phyloP scores from a whole-genome alignment of 2,797 vertebrate genomes.

The Pelochelys cantorii region DNA sequence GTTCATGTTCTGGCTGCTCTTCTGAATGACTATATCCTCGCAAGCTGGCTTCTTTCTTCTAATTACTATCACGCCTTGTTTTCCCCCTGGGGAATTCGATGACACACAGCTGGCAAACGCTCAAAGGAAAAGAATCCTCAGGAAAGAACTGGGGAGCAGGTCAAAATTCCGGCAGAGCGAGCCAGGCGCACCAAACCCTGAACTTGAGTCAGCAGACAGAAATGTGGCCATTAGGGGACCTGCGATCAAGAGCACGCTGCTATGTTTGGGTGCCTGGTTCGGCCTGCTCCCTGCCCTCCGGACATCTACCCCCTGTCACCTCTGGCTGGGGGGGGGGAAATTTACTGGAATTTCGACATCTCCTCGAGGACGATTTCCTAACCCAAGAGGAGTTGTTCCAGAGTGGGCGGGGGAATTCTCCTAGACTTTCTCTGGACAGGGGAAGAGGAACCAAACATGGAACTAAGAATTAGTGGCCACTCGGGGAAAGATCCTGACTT shows the following conservation, averaged over 20 bases:
- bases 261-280: not conserved
- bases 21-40: not conserved
- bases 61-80: not conserved
- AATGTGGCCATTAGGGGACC: not conserved
- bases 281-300: not conserved
- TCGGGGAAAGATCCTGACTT: not conserved
- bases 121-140: not conserved
- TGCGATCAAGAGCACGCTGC: not conserved
- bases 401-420: not conserved
- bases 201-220: constrained; percentile 8
- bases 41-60: not conserved
- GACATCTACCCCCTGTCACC: not conserved
- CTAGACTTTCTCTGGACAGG: not conserved
- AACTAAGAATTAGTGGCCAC: not conserved
- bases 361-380: not conserved
- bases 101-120: not conserved
- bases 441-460: not conserved
- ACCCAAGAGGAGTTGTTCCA: not conserved
- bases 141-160: not conserved
- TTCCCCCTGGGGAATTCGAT: not conserved
- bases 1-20: not conserved
- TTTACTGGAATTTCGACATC: not conserved
- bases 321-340: not conserved
- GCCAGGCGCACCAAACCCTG: not conserved
- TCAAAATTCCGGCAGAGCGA: constrained; percentile 27